Evolutionary conservation across 2,888 invertebrate species (phyloP).

Genomic region (Ernsta delagoae): DNA sequence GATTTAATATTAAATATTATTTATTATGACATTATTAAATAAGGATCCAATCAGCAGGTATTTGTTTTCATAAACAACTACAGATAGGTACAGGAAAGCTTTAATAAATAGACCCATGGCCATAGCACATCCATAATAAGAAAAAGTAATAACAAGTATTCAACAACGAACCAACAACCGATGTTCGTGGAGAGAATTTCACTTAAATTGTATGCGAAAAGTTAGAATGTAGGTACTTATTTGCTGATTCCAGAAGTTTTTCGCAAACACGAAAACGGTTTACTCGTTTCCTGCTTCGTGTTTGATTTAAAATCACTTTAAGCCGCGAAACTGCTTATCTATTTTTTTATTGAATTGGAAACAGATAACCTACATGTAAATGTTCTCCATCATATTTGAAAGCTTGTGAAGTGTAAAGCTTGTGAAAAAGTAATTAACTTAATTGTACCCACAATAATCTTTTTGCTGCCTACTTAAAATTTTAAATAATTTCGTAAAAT

Average conservation of each 20-base stretch:
- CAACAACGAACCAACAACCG: neutral
- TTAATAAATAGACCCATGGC: no score
- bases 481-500: neutral
- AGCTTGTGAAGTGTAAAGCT: no score
- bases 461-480: neutral
- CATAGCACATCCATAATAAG: neutral
- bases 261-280: constrained; percentile 5
- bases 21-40: no score
- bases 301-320: neutral
- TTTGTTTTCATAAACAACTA: no score
- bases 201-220: constrained; percentile 4
- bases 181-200: constrained; percentile 8
- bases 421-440: no score
- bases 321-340: neutral
- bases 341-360: no score
- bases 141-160: constrained; percentile 7
- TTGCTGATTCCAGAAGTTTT: neutral
- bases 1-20: no score
- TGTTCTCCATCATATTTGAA: no score
- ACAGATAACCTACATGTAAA: no score
- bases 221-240: neutral
- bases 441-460: no score
- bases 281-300: neutral
- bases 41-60: no score
- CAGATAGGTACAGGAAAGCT: no score